Conservation (phyloP, 2,797 vertebrate species). For the Perodicticus potto region DNA sequence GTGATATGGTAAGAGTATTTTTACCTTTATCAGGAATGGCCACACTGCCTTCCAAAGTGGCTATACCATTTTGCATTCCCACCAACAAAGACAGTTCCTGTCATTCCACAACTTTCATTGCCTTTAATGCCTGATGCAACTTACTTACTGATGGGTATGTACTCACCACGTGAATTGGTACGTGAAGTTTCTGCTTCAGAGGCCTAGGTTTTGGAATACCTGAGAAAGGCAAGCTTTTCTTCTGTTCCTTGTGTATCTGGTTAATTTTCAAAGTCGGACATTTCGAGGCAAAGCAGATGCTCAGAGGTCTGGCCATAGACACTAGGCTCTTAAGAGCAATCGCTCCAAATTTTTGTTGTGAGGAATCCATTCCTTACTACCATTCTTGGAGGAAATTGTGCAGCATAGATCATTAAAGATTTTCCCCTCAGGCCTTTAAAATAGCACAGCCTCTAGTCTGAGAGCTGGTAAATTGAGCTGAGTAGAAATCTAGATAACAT, state of each 20-base stretch:
- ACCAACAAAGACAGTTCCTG: background rate
- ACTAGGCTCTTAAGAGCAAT: background rate
- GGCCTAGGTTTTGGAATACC: background rate
- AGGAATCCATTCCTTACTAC: background rate
- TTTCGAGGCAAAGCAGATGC: background rate
- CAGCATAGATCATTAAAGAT: background rate
- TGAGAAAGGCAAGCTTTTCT: background rate
- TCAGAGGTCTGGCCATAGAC: background rate
- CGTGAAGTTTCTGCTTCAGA: background rate
- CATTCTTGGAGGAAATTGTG: background rate
- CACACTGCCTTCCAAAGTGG: background rate
- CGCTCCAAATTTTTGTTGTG: background rate
- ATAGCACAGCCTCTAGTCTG: background rate
- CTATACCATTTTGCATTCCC: background rate
- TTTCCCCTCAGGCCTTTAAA: conserved; percentile 15
- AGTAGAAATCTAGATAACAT: conserved; percentile 36
- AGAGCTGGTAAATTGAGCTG: background rate
- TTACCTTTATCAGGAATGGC: background rate
- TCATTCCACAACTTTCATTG: background rate
- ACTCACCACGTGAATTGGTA: background rate
- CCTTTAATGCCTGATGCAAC: background rate
- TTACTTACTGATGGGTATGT: background rate
- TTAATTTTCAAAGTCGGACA: background rate
- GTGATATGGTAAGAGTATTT: no score
- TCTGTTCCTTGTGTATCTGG: background rate